Evolutionary conservation across 2,113 vertebrate species (phyloP), one percentile per base, ranked within the genome.

Genomic region (Drymodes brunneopygia): DNA sequence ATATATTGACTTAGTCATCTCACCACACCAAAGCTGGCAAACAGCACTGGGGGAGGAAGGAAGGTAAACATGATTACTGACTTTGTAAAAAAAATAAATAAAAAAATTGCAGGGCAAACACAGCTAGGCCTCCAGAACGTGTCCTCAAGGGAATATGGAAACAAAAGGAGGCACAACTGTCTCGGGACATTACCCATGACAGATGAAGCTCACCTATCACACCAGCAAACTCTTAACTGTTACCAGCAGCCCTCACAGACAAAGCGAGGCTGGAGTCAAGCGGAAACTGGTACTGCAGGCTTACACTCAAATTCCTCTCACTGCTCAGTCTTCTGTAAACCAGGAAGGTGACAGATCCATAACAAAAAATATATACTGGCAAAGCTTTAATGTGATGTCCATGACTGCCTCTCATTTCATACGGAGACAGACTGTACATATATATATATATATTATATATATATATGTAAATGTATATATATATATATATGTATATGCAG

Each of bases 1-100:
- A 97, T 92, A 48, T 96, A 97, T 97, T 98, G 98, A 98, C 97
- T 98, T 95, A 97, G 97, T 94, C 95, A 94, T 97, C 92, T 90
- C 66, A 4, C 88, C 89, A 94, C 94, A 97, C 91, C 94, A 93
- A 96, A 97, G 96, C 94, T 97, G 94, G 97, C 97, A 98, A 98
- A 98, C 97, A 98, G 95, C 16, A 31, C 62, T 42, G 82, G 71
- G 81, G 61, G 87, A 94, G 95, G 97, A 96, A 97, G 95, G 81
- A 97, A 95, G 97, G 95, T 80, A 97, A 98, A 98, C 90, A 95
- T 67, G 95, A 97, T 97, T 93, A 77, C 90, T 84, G 96, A 97
- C 95, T 97, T 88, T 1, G 7, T 57, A 14, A 22, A 62, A 50
- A 54, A 65, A 47, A 5, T 31, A 2, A 64, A 67, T 85, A 87